Conservation (phyloP, 2,888 invertebrate genomes). For the Pyrochroa serraticornis region DNA sequence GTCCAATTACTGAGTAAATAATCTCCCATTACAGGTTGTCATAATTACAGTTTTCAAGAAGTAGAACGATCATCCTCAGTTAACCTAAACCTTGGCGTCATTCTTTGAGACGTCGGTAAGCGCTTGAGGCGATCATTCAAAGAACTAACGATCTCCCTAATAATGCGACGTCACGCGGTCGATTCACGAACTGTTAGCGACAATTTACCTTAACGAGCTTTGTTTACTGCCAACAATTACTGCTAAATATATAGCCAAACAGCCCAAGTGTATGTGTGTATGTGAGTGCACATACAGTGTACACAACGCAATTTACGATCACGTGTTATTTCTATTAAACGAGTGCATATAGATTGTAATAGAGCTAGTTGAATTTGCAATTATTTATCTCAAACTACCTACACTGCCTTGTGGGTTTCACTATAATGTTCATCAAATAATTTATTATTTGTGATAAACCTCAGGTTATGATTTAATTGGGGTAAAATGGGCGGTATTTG, state of each 20-base stretch:
- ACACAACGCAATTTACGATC: constrained; percentile 12
- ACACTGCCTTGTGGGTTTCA: background rate
- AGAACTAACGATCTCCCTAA: constrained; percentile 46
- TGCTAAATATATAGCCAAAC: constrained; percentile 42
- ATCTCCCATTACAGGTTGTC: background rate
- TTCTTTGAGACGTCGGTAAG: constrained; percentile 23
- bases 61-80: constrained; percentile 4
- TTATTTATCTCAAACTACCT: background rate
- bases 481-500: constrained; percentile 27
- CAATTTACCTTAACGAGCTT: constrained; percentile 54
- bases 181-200: constrained; percentile 55
- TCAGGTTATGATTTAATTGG: constrained; percentile 39
- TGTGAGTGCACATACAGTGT: constrained; percentile 4
- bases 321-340: constrained; percentile 22
- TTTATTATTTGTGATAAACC: constrained; percentile 26
- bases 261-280: background rate
- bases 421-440: background rate
- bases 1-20: too few species aligned
- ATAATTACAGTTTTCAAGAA: background rate
- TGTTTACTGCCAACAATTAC: constrained; percentile 53
- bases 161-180: constrained; percentile 52
- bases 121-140: constrained; percentile 42
- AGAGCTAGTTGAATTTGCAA: background rate
- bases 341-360: constrained; percentile 16
- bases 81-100: constrained; percentile 19